A percentile compares a stretch with the other conserved stretches of the same genome.
Evolutionary conservation across 2,113 vertebrate genomes (phyloP).

Genomic region (Siniperca knerii): DNA sequence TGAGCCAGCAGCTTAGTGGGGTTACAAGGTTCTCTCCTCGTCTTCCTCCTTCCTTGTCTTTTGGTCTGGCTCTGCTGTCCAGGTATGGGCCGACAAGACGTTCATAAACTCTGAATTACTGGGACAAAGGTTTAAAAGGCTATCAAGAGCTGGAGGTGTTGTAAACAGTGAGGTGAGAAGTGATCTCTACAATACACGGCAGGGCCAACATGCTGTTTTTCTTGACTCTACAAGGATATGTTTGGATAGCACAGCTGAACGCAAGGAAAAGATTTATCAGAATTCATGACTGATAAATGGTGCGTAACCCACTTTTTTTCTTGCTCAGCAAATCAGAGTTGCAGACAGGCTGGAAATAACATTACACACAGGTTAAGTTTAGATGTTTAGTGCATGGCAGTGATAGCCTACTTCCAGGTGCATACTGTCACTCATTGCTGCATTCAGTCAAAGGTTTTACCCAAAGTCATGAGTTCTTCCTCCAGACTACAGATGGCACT

Average conservation of each 20-base stretch:
- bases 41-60: constrained; percentile 1
- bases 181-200: neutral
- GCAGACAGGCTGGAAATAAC: constrained; percentile 32
- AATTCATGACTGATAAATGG: constrained; percentile 45
- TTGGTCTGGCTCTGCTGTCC: constrained; percentile 2
- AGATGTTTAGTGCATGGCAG: constrained; percentile 9
- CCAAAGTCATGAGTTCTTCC: constrained; percentile 53
- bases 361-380: constrained; percentile 19
- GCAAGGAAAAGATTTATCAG: constrained; percentile 42
- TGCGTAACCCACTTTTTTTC: constrained; percentile 7
- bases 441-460: neutral
- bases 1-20: constrained; percentile 55
- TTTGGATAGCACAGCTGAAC: constrained; percentile 47
- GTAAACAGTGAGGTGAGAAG: constrained; percentile 21
- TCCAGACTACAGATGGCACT: constrained; percentile 85
- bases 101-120: constrained; percentile 8
- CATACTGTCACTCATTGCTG: constrained; percentile 29
- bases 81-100: constrained; percentile 18
- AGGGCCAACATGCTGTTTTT: constrained; percentile 32
- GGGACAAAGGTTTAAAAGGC: constrained; percentile 1
- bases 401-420: constrained; percentile 13
- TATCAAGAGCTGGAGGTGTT: constrained; percentile 8
- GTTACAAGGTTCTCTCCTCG: constrained; percentile 37
- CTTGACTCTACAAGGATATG: constrained; percentile 52
- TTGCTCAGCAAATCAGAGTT: constrained; percentile 41